Base-by-base conservation (phyloP, 2,888 invertebrate species). In the Eristalinus sepulchralis region DNA sequence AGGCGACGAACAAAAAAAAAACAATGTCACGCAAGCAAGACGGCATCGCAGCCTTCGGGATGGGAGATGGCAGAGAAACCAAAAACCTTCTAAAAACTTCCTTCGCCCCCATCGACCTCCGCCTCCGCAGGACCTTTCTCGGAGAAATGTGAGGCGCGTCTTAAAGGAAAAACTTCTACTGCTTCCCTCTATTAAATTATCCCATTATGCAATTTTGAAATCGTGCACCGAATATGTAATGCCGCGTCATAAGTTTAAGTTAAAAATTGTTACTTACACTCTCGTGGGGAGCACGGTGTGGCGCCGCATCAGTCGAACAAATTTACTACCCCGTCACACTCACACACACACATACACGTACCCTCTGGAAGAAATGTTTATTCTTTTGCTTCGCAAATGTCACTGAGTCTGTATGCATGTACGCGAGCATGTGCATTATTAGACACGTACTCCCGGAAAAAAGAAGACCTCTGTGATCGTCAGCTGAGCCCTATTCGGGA, bases 201-300 rank as follows among this genome's bases (percentile, higher is more conserved):
- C 88, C 88, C 89, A 89, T 89, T 89, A 89, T 89, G 89, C 89
- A 89, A 89, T 89, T 89, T 89, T 82, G 81, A 83, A 89, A 88
- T 89, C 89, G 89, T 89, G 89, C 89, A 88, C 86, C 88, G 89
- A 89, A 89, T 89, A 80, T 76, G 72, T 87, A 83, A 87, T 87
- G 72, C 71, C 64, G 57, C 71, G 83, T 80, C 83, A 83, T 83
- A 87, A 79, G 78, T 86, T 79, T 86, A 83, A 86, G 79, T 87
- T 87, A 83, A 83, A 67, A 67, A 53, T 71, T 76, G 70, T 72
- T 79, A 76, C 83, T 86, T 79, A 71, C 75, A 75, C 71, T 47
- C 47, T 62, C 67, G 36, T 27, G 27, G 55, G 59, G 27, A 70
- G 39, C 59, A 53, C 67, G 34, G 62, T 47, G 55, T 66, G 68